A percentile compares a stretch with the other conserved stretches of the same genome.
phyloP scores from a whole-genome alignment of 2,888 invertebrate species.

The Kryphioiulus occultus region DNA sequence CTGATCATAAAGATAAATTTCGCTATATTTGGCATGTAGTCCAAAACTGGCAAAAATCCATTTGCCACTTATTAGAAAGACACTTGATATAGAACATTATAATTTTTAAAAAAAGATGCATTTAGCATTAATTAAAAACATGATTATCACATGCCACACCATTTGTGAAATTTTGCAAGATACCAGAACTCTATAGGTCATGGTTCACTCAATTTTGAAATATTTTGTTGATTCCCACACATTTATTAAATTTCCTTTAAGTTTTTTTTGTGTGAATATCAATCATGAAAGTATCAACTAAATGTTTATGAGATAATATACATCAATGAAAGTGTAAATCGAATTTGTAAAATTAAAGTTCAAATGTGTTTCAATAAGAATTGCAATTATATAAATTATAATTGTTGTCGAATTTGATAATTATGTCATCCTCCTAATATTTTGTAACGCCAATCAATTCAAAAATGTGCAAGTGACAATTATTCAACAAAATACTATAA shows the following conservation, averaged over 20 bases:
- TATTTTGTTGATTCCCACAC: not conserved
- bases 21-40: too few species aligned
- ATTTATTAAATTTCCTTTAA: not conserved
- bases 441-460: not conserved
- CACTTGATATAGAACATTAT: not conserved
- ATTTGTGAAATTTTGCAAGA: not conserved
- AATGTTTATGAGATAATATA: too few species aligned
- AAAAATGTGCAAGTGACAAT: not conserved
- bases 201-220: not conserved
- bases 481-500: not conserved
- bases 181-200: not conserved
- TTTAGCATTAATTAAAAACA: conserved; percentile 21
- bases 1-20: too few species aligned
- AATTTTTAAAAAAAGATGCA: not conserved
- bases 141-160: not conserved
- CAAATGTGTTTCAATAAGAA: not conserved
- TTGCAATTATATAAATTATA: not conserved
- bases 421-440: not conserved
- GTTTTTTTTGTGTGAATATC: not conserved
- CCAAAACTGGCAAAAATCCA: not conserved
- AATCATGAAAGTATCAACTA: not conserved
- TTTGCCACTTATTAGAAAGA: not conserved
- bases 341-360: not conserved
- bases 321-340: too few species aligned
- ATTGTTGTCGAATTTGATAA: not conserved